Evolutionary conservation across 1,140 invertebrate species (phyloP).

Genomic region (Hyphantria cunea): DNA sequence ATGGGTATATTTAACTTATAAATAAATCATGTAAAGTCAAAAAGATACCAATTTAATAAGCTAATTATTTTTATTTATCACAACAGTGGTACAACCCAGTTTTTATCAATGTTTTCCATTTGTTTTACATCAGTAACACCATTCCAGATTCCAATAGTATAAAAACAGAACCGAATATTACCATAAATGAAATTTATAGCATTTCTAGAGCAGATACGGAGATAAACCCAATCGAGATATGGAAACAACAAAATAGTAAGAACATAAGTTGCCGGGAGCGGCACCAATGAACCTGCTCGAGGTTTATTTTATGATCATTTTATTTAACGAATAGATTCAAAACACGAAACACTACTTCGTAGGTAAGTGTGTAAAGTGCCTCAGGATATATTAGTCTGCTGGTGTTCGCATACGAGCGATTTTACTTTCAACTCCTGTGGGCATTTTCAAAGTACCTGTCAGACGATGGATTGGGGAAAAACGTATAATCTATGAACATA

Average conservation of each 20-base stretch:
- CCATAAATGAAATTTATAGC: conserved; percentile 13
- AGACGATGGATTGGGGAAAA: background rate
- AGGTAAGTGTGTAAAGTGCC: conserved; percentile 30
- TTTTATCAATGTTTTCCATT: background rate
- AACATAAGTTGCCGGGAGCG: conserved; percentile 16
- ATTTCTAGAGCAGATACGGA: conserved; percentile 10
- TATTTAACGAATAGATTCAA: conserved; percentile 26
- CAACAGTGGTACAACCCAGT: no score
- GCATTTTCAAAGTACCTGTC: conserved; percentile 2
- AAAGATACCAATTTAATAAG: no score
- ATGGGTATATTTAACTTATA: no score
- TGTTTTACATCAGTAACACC: background rate
- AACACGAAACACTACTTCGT: conserved; percentile 33
- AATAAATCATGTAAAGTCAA: no score
- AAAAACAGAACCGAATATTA: conserved; percentile 12
- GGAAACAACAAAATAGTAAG: conserved; percentile 6
- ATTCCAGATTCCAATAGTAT: background rate
- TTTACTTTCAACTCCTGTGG: conserved; percentile 7
- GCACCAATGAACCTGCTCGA: background rate
- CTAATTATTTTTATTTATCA: no score
- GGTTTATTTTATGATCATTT: conserved; percentile 29
- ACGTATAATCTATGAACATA: background rate
- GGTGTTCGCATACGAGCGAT: conserved; percentile 2
- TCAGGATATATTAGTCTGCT: conserved; percentile 16
- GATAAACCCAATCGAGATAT: conserved; percentile 2